phyloP scores from a whole-genome alignment of 2,888 invertebrate genomes.

The Drosophila antonietae region DNA sequence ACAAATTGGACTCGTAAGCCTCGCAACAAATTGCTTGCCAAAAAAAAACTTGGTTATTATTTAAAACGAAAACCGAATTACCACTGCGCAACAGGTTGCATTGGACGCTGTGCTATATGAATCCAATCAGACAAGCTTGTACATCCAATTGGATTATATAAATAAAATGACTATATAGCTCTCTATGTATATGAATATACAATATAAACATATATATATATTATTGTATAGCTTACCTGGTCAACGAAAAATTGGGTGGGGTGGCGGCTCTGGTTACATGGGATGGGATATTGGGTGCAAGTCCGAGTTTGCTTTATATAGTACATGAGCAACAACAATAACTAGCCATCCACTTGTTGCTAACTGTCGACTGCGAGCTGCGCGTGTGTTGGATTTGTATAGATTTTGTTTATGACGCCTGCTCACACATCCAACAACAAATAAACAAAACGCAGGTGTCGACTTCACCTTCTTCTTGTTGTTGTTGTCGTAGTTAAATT shows the following conservation, averaged over 20 bases:
- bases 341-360: slow-evolving; percentile 67
- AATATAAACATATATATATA: not conserved
- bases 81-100: slow-evolving; percentile 3
- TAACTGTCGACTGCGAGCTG: slow-evolving; percentile 63
- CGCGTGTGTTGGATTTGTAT: slow-evolving; percentile 57
- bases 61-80: too few species aligned
- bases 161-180: not conserved
- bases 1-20: too few species aligned
- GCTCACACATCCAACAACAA: slow-evolving; percentile 55
- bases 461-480: not conserved
- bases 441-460: slow-evolving; percentile 70
- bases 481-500: slow-evolving; percentile 28
- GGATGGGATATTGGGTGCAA: slow-evolving; percentile 6
- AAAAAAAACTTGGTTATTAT: too few species aligned
- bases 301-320: slow-evolving; percentile 8
- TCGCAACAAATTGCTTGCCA: too few species aligned
- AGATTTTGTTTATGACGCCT: slow-evolving; percentile 57
- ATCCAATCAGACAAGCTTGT: not conserved
- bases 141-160: not conserved
- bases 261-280: slow-evolving; percentile 14
- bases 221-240: slow-evolving; percentile 29
- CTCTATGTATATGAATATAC: not conserved
- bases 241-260: not conserved
- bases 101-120: not conserved
- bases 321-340: not conserved